A percentile compares a stretch with the other conserved stretches of the same genome.
These are phyloP conservation scores for Crotalus tigris DNA, from an alignment of 2,113 vertebrate species.

Conservation along the genomic window DNA sequence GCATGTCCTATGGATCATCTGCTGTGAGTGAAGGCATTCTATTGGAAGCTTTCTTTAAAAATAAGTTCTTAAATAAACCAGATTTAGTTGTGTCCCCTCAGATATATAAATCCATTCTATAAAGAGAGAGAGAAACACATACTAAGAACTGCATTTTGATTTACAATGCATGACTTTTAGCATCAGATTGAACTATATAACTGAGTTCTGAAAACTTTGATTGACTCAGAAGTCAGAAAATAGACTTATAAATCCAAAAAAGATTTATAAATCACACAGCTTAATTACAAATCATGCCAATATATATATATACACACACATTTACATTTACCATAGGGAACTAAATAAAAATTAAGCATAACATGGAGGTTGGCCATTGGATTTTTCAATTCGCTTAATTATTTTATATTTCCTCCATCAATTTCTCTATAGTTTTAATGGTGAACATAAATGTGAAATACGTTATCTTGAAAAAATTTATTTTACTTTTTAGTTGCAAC, in stretches of 20 bases:
- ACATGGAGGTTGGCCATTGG: neutral
- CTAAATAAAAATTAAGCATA: neutral
- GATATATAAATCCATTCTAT: constrained; percentile 58
- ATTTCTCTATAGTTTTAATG: neutral
- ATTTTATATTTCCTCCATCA: neutral
- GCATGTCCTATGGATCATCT: constrained; percentile 9
- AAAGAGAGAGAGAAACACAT: neutral
- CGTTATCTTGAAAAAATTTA: neutral
- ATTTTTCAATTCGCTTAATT: neutral
- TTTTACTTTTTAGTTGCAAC: neutral
- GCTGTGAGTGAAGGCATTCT: neutral
- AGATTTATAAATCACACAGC: constrained; percentile 52
- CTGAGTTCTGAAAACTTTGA: constrained; percentile 48
- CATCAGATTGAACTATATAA: constrained; percentile 56
- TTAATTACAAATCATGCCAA: constrained; percentile 33
- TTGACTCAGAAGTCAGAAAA: constrained; percentile 52
- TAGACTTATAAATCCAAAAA: constrained; percentile 58
- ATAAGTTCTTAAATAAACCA: constrained; percentile 47
- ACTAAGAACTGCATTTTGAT: constrained; percentile 49
- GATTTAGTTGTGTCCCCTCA: constrained; percentile 51
- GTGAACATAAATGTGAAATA: neutral
- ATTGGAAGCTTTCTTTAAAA: constrained; percentile 34
- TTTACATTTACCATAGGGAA: neutral
- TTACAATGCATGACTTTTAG: constrained; percentile 54
- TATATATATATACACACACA: no score